Percentiles rank a stretch among this genome's conserved stretches.
phyloP scores from a whole-genome alignment of 2,113 vertebrate genomes.

The Bujurquina vittata region DNA sequence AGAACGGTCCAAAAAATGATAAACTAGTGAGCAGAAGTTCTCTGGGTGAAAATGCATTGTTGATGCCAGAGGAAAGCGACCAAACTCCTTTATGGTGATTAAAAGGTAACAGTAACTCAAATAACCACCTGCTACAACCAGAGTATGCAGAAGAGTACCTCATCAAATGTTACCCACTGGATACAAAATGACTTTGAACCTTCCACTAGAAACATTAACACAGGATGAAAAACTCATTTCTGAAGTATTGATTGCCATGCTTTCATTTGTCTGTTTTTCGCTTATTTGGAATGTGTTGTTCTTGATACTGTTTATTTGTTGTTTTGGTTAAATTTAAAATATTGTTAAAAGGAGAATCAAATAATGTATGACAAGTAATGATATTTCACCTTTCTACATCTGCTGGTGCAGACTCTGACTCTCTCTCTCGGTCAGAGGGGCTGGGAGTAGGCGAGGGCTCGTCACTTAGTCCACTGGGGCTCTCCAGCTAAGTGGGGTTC shows the following conservation, averaged over 20 bases:
- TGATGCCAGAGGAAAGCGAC: too few relatives aligned
- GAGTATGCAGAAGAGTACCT: too few relatives aligned
- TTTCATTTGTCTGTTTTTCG: not conserved
- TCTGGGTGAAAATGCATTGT: too few relatives aligned
- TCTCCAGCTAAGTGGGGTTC: slow-evolving; percentile 55
- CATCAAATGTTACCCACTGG: not conserved
- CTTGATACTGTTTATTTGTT: not conserved
- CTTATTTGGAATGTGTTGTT: not conserved
- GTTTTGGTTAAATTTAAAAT: not conserved
- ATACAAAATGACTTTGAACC: not conserved
- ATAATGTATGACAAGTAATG: not conserved
- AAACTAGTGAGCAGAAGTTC: too few relatives aligned
- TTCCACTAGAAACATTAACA: not conserved
- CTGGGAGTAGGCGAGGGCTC: slow-evolving; percentile 58
- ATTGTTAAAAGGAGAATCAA: not conserved
- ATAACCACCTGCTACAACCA: too few relatives aligned
- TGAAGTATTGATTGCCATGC: not conserved
- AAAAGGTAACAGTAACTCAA: too few relatives aligned
- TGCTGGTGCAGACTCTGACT: slow-evolving; percentile 38
- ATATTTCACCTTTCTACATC: slow-evolving; percentile 55
- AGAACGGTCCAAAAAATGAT: too few relatives aligned
- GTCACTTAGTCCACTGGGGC: slow-evolving; percentile 33
- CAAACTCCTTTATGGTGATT: too few relatives aligned
- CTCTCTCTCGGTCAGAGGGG: slow-evolving; percentile 43
- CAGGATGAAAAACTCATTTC: too few relatives aligned